Conservation (phyloP, 2,888 invertebrate species). For the Napeogenes sylphis region DNA sequence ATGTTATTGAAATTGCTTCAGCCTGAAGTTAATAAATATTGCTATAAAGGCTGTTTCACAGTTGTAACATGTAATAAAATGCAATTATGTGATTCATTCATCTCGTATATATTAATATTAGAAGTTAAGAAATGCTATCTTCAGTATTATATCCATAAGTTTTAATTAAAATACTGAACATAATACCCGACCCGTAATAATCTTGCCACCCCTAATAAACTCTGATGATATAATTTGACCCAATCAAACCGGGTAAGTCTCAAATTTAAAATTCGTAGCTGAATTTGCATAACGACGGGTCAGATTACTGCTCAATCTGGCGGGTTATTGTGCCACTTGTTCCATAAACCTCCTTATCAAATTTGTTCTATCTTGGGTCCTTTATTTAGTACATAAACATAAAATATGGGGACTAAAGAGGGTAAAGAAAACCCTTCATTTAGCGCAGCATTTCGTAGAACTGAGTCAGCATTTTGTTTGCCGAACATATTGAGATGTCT, state of each 20-base stretch:
- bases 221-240: slow-evolving; percentile 64
- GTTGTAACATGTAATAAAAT: no score
- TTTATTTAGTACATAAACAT: slow-evolving; percentile 16
- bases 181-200: background rate
- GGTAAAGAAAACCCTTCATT: slow-evolving; percentile 3
- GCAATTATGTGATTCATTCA: no score
- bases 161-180: slow-evolving; percentile 1
- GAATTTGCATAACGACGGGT: slow-evolving; percentile 61
- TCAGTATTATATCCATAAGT: background rate
- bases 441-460: background rate
- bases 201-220: slow-evolving; percentile 13
- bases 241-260: slow-evolving; percentile 64
- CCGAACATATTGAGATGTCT: no score
- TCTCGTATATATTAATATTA: no score
- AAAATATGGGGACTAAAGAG: slow-evolving; percentile 2
- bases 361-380: slow-evolving; percentile 18
- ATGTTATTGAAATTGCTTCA: background rate
- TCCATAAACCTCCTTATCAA: slow-evolving; percentile 20
- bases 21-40: no score
- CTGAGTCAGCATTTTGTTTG: slow-evolving; percentile 9
- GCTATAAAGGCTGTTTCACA: no score
- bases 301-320: slow-evolving; percentile 58
- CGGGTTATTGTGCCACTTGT: slow-evolving; percentile 16
- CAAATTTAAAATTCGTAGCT: slow-evolving; percentile 56
- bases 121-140: no score